phyloP scores from a whole-genome alignment of 2,113 vertebrate genomes.

The Aphyosemion australe region DNA sequence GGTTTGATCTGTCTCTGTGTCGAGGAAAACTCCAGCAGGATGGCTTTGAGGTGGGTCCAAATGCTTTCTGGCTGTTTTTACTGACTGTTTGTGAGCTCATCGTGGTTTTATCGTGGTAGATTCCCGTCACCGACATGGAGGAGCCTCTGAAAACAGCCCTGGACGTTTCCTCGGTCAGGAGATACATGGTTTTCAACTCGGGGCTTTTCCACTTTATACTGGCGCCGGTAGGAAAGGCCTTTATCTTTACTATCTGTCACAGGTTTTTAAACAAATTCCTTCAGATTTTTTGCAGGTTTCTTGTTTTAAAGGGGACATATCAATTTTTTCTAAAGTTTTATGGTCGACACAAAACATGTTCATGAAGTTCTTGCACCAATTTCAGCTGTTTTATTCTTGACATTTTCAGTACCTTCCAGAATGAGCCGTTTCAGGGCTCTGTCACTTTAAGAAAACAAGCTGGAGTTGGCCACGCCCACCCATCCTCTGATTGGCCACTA shows the following conservation, averaged over 20 bases:
- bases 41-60: slow-evolving; percentile 71
- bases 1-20: slow-evolving; percentile 71
- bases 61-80: background rate
- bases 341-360: too few relatives aligned
- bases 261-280: background rate
- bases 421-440: too few relatives aligned
- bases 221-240: slow-evolving; percentile 68
- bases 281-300: background rate
- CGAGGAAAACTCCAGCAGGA: slow-evolving; percentile 61
- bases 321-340: too few relatives aligned
- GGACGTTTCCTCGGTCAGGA: slow-evolving; percentile 67
- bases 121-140: slow-evolving; percentile 74
- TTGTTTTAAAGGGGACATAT: background rate
- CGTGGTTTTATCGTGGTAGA: slow-evolving; percentile 44
- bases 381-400: too few relatives aligned
- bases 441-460: too few relatives aligned
- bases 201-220: slow-evolving; percentile 76
- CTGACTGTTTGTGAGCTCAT: background rate
- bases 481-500: too few relatives aligned
- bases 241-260: accelerated
- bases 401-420: too few relatives aligned
- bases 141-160: slow-evolving; percentile 67
- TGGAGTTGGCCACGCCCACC: too few relatives aligned
- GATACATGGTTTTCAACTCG: slow-evolving; percentile 81
- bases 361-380: too few relatives aligned